These are phyloP conservation scores for Mico argentatus DNA, from an alignment of 2,797 vertebrate species.

Conservation along the genomic window DNA sequence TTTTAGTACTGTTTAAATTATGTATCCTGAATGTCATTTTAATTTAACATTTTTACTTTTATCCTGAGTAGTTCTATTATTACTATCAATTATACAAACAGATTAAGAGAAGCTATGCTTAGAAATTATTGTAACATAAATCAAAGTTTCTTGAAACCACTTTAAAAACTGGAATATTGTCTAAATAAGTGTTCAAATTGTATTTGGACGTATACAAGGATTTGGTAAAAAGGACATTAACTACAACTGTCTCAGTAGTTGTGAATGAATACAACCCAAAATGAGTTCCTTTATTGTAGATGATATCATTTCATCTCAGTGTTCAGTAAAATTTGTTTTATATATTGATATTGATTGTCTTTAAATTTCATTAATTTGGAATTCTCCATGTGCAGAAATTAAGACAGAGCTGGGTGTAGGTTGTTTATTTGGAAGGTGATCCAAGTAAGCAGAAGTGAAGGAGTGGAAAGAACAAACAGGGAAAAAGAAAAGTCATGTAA, in stretches of 20 bases:
- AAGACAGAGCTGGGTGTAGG: background rate
- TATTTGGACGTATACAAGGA: background rate
- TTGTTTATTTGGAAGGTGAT: background rate
- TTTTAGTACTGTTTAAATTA: slow-evolving; percentile 41
- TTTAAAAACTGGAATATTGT: slow-evolving; percentile 3
- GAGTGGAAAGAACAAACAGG: background rate
- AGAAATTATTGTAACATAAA: slow-evolving; percentile 14
- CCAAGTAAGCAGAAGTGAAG: background rate
- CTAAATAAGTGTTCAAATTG: background rate
- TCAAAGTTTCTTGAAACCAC: background rate
- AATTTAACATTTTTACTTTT: slow-evolving; percentile 51
- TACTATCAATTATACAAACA: slow-evolving; percentile 5
- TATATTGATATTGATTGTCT: background rate
- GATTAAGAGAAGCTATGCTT: background rate
- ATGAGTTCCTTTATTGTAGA: background rate
- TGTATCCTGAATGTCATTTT: background rate
- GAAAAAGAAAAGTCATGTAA: background rate
- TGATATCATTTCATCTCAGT: background rate
- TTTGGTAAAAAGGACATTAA: background rate
- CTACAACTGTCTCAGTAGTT: background rate
- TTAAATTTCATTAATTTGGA: background rate
- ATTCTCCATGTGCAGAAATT: background rate
- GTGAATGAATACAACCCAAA: background rate
- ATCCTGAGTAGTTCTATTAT: slow-evolving; percentile 14
- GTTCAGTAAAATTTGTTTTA: background rate